Percentiles rank a stretch among this genome's conserved stretches.
These are phyloP conservation scores for Gobiocypris rarus DNA, from an alignment of 2,113 vertebrate species.

Conservation along the genomic window DNA sequence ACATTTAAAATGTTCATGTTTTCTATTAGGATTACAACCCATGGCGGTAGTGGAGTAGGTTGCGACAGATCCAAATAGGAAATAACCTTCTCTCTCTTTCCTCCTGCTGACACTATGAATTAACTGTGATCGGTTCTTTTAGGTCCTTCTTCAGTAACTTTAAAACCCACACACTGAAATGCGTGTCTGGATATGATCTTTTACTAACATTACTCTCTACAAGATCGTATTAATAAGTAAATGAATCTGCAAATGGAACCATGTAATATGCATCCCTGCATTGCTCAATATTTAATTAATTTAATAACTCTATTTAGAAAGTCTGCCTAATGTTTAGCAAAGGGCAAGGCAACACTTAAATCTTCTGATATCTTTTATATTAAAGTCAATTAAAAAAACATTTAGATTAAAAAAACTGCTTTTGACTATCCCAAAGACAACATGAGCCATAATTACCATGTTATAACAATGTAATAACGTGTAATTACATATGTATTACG, in stretches of 20 bases:
- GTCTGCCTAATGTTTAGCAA: not conserved
- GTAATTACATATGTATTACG: not conserved
- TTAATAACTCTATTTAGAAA: slow-evolving; percentile 15
- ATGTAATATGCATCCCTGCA: not conserved
- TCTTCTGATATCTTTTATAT: not conserved
- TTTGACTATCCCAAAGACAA: not conserved
- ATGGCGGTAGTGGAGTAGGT: not conserved
- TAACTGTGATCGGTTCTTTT: not conserved
- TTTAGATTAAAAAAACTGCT: not conserved
- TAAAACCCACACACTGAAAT: not conserved
- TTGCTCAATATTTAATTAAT: not conserved
- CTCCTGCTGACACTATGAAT: not conserved
- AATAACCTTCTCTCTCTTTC: not conserved
- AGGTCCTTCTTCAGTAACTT: not conserved
- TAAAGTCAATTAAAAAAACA: too few relatives aligned
- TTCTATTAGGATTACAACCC: not conserved
- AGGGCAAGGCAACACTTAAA: not conserved
- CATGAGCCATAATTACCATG: not conserved
- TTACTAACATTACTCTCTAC: not conserved
- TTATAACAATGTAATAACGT: not conserved
- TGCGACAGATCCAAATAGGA: not conserved
- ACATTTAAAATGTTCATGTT: too few relatives aligned
- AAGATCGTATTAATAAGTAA: slow-evolving; percentile 17
- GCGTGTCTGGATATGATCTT: not conserved
- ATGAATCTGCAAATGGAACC: slow-evolving; percentile 4